Evolutionary conservation across 2,113 vertebrate genomes (phyloP).

Genomic region (Orthochromis indermauri): DNA sequence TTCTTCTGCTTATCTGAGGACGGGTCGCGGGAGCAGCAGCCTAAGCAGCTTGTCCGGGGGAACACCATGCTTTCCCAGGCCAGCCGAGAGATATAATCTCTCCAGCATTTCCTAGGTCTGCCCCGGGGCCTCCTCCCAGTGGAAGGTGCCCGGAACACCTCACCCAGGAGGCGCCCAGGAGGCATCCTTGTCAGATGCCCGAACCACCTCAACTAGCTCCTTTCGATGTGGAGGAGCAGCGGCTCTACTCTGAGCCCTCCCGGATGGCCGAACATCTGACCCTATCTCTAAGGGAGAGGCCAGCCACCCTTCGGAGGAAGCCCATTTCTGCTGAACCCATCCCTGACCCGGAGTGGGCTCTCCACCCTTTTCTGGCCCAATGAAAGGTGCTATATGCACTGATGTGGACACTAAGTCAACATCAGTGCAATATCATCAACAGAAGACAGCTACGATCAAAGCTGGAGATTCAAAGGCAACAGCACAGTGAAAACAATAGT

Average conservation of each 20-base stretch:
- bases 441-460: not conserved
- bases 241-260: not conserved
- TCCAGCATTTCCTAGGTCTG: fast-evolving
- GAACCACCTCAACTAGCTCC: fast-evolving
- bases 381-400: not conserved
- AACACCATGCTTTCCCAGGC: not conserved
- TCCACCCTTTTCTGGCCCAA: not conserved
- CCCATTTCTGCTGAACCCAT: not conserved
- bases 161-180: fast-evolving
- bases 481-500: not conserved
- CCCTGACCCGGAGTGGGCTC: not conserved
- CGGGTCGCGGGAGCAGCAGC: not conserved
- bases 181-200: fast-evolving
- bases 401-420: not conserved
- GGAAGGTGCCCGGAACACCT: fast-evolving
- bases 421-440: not conserved
- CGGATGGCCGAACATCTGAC: not conserved
- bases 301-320: not conserved
- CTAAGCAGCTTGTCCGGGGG: not conserved
- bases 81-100: not conserved
- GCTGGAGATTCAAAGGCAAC: not conserved
- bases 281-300: not conserved
- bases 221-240: fast-evolving
- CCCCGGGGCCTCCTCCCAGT: fast-evolving
- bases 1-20: not conserved